Percentiles rank a stretch among this genome's conserved stretches.
These are phyloP conservation scores for Aporrectodea caliginosa DNA, from an alignment of 1,140 invertebrate species.

Conservation along the genomic window DNA sequence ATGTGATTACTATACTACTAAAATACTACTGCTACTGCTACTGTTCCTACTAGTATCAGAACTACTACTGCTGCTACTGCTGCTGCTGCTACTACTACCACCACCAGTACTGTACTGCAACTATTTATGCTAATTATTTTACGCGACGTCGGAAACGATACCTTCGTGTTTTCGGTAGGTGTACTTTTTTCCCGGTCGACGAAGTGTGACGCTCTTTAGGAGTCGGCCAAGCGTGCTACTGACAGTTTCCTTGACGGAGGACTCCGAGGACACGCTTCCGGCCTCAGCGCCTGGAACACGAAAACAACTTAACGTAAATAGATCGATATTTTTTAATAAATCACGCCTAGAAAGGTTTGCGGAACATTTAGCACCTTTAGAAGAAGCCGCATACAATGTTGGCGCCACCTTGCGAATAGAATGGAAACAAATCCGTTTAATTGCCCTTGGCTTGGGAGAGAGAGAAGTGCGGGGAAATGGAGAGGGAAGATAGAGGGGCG, in stretches of 20 bases:
- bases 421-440: no score
- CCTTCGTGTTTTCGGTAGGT: constrained; percentile 50
- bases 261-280: background rate
- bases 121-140: background rate
- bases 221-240: constrained; percentile 51
- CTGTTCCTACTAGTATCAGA: background rate
- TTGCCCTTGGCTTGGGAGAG: no score
- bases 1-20: background rate
- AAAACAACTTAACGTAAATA: background rate
- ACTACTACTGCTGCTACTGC: background rate
- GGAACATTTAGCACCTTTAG: no score
- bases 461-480: no score
- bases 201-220: constrained; percentile 2
- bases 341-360: no score
- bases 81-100: background rate
- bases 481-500: no score
- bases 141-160: no score
- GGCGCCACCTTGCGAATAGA: no score
- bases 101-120: background rate
- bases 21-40: background rate
- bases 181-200: constrained; percentile 26
- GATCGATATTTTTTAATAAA: no score
- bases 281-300: background rate
- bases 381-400: no score
- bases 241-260: background rate